Evolutionary conservation across 1,140 invertebrate genomes (phyloP), one percentile per base, ranked within the genome.

Genomic region (Drosophila sp.): DNA sequence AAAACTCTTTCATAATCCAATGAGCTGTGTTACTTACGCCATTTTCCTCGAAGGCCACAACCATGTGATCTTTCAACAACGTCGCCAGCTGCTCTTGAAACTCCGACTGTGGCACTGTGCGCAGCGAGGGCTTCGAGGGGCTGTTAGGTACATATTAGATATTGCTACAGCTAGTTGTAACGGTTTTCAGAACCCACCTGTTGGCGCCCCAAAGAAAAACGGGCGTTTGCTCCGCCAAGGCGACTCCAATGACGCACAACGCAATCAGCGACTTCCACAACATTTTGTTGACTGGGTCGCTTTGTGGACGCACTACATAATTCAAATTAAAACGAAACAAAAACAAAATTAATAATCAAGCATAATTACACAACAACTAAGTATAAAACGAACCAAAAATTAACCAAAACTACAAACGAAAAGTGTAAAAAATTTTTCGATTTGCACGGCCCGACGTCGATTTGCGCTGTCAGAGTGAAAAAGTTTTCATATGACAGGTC

Each of bases 261-360:
- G 75, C 89, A 79, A 90, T 79, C 89, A 90, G 73, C 89, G 80
- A 81, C 58, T 89, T 90, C 72, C 84, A 83, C 84, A 89, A 80
- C 83, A 87, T 87, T 57, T 79, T 40, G 61, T 58, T 69, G 72
- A 46, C 27, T 51, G 29, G 53, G 29, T 51, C 69, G 76, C 83
- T 76, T 74, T 11, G 53, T 65, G 64, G 54, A 70, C 48, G 61
- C 66, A 81, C 84, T 89, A 5, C 25, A 56, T 34, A 13, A 18
- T 38, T 51, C 13, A 57, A 53, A 67, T 29, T 7, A 53, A 25
- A 66, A 54, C 41, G 43, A 51, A 78, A 78, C 36, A 67, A 67
- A 59, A 40, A 45, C 25, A 65, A 63, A 78, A 75, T 58, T 27
- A 87, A 58, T 36, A 51, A 16, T 43, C 36, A 45, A 75, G 80